These are phyloP conservation scores for Galemys pyrenaicus DNA, from an alignment of 2,113 vertebrate genomes.

Conservation along the genomic window DNA sequence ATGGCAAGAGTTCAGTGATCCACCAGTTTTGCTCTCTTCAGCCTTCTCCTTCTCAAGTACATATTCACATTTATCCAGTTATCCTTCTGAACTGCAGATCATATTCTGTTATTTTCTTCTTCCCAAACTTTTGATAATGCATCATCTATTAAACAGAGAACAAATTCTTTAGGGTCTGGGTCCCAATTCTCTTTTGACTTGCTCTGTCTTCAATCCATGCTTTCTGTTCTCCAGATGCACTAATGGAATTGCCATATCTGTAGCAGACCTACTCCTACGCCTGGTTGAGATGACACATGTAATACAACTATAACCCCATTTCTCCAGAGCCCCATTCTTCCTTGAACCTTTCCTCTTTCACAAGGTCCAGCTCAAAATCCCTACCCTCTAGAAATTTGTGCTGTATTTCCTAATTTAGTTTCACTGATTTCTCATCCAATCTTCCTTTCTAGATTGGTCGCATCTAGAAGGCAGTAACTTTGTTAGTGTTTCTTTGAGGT, in stretches of 20 bases:
- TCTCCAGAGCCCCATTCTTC: background rate
- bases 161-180: background rate
- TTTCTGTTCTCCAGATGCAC: background rate
- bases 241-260: background rate
- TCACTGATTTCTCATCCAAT: background rate
- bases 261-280: background rate
- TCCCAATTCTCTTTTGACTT: background rate
- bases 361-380: background rate
- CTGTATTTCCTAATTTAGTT: background rate
- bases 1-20: background rate
- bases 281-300: background rate
- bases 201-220: background rate
- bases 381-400: background rate
- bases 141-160: background rate
- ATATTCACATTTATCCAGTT: background rate
- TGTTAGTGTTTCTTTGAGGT: background rate
- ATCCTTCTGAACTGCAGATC: background rate
- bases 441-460: background rate
- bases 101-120: background rate
- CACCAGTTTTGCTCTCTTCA: background rate
- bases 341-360: background rate
- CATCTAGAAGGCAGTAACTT: background rate
- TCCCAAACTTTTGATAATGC: background rate
- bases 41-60: background rate
- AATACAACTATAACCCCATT: background rate